phyloP scores from a whole-genome alignment of 2,888 invertebrate genomes.

The Dynastes maya region DNA sequence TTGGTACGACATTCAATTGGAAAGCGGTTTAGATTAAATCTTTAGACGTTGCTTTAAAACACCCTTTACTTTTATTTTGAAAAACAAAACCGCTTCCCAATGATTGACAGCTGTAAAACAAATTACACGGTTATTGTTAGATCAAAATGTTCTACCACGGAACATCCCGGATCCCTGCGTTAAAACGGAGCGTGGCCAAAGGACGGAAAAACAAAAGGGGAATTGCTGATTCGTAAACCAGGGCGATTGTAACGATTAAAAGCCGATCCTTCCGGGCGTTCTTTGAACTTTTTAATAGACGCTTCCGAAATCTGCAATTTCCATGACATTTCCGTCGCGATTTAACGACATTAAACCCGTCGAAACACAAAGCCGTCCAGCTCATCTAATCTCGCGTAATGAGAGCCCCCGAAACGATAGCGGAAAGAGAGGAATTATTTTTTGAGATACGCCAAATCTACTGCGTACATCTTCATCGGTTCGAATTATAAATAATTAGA shows the following conservation, averaged over 20 bases:
- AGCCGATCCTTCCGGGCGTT: not conserved
- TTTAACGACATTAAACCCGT: not conserved
- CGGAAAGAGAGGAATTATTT: not conserved
- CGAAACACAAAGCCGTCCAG: not conserved
- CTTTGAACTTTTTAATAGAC: slow-evolving; percentile 31
- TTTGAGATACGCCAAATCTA: not conserved
- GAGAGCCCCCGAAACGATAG: not conserved
- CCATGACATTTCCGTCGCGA: not conserved
- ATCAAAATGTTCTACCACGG: too few relatives aligned
- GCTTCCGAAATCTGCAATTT: not conserved
- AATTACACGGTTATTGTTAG: too few relatives aligned
- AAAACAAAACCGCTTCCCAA: too few relatives aligned
- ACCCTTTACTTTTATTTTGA: too few relatives aligned
- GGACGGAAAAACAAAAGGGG: not conserved
- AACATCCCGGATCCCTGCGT: not conserved
- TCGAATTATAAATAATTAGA: slow-evolving; percentile 23
- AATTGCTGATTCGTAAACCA: not conserved
- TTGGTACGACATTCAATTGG: too few relatives aligned
- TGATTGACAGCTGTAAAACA: too few relatives aligned
- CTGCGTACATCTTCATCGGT: not conserved
- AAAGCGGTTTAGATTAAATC: too few relatives aligned
- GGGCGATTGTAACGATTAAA: slow-evolving; percentile 17
- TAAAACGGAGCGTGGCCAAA: not conserved
- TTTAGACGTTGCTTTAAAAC: too few relatives aligned
- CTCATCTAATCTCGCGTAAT: not conserved